Conservation (phyloP, 2,888 invertebrate genomes). For the Chrysotoxum bicinctum region DNA sequence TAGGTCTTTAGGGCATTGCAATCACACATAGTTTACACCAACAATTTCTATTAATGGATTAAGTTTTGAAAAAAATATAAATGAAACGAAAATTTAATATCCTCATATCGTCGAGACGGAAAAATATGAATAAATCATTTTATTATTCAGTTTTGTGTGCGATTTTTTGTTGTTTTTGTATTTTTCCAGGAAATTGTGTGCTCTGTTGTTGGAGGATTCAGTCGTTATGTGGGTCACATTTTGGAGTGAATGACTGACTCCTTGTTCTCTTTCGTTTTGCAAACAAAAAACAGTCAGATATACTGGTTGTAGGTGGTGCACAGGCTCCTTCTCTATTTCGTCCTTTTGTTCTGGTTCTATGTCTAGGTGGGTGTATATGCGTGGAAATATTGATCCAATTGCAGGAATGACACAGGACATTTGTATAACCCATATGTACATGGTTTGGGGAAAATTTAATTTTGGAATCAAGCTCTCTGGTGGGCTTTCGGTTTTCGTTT, state of each 20-base stretch:
- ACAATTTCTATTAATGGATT: conserved; percentile 44
- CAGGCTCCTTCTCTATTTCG: neutral
- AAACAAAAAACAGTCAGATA: conserved; percentile 7
- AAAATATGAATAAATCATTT: conserved; percentile 59
- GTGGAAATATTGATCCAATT: conserved; percentile 52
- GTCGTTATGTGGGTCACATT: conserved; percentile 52
- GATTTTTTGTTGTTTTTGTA: conserved; percentile 2
- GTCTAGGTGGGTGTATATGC: neutral
- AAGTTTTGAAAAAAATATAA: neutral
- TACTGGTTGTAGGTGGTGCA: neutral
- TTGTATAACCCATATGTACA: neutral
- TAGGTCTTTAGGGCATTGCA: conserved; percentile 56
- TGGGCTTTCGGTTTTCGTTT: neutral
- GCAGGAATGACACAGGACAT: conserved; percentile 17
- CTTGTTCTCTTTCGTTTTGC: conserved; percentile 23
- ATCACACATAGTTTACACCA: conserved; percentile 17
- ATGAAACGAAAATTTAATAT: conserved; percentile 53
- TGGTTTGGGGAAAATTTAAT: conserved; percentile 21
- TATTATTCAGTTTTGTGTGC: conserved; percentile 25
- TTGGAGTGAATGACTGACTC: conserved; percentile 43
- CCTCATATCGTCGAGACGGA: conserved; percentile 59
- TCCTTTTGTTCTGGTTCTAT: neutral
- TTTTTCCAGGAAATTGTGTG: neutral
- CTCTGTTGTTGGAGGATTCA: conserved; percentile 2
- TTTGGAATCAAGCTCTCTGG: conserved; percentile 11